Evolutionary conservation across 1,140 invertebrate genomes (phyloP), one percentile per base, ranked within the genome.

Genomic region (Drosophila pseudoobscura): DNA sequence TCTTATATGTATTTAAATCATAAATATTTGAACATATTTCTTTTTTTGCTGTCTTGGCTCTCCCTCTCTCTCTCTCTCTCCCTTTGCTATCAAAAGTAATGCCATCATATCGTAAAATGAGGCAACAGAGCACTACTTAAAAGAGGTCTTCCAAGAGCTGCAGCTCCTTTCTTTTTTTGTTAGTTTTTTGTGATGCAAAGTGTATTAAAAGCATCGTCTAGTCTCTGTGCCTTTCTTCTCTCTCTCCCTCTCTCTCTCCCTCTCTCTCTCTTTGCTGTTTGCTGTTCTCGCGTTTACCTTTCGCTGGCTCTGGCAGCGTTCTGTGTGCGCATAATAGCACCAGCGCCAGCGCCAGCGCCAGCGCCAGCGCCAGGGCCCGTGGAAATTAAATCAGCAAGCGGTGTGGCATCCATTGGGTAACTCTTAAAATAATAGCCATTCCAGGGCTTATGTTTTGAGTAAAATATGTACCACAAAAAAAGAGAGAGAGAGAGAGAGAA

Each of bases 401-500:
- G 11, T 11, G 35, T 6, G 24, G 24, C 20, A 20, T 3, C 8
- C 83, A 78, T 83, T 82, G 83, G 83, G 52, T 82, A 88, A 83
- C 83, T 39, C 35, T 88, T 88, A 88, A 88, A 88, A 88, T 87
- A 88, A 89, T 89, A 88, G 83, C 83, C 78, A 88, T 83, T 88
- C 78, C 83, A 83, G 79, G 77, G 83, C 83, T 89, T 88, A 83
- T 88, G 68, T 83, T 83, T 39, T 83, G 71, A 82, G 78, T 88
- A 88, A 87, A 87, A 87, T 88, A 88, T 88, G 75, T 78, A 82
- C 82, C 69, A 68, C 68, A 51, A 71, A 62, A 68, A 70, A 64
- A 53, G 63, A 29, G 41, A 29, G 41, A 20, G 41, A 29, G 41
- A 20, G 39, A 20, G 47, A 7, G 6, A n/a, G 35, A 24, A 22